Evolutionary conservation across 2,113 vertebrate species (phyloP).

Genomic region (Brienomyrus longianalis): DNA sequence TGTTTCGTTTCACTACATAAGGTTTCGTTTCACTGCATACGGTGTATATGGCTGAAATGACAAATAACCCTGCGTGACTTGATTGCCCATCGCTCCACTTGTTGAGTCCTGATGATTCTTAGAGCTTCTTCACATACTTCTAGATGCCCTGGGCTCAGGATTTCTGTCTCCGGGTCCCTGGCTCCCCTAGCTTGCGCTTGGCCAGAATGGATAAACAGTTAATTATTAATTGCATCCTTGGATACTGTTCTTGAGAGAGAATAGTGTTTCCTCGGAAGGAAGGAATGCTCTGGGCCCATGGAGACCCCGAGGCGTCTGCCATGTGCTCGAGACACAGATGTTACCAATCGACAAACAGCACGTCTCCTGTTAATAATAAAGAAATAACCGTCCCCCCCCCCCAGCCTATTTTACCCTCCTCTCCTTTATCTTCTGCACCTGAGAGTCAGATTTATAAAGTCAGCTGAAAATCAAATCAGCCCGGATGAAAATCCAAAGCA

Average conservation of each 20-base stretch:
- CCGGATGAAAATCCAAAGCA: background rate
- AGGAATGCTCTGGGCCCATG: background rate
- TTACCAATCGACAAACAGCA: slow-evolving; percentile 5
- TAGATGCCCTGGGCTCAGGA: background rate
- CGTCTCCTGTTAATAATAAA: background rate
- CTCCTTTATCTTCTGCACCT: slow-evolving; percentile 8
- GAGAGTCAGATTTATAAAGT: background rate
- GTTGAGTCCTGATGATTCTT: background rate
- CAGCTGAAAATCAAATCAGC: slow-evolving; percentile 12
- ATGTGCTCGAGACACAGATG: slow-evolving; percentile 16
- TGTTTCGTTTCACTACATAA: no score
- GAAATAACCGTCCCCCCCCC: background rate
- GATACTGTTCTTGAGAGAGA: slow-evolving; percentile 10
- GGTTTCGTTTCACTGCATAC: no score
- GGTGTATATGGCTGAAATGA: no score
- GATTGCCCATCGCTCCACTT: background rate
- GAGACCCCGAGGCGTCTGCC: slow-evolving; percentile 2
- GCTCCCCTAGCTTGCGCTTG: background rate
- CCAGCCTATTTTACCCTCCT: background rate
- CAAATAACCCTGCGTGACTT: no score
- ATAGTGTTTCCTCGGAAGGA: background rate
- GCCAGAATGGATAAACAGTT: slow-evolving; percentile 11
- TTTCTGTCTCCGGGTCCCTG: background rate
- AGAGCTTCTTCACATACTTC: background rate
- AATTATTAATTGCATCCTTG: slow-evolving; percentile 21